Percentiles rank a stretch among this genome's conserved stretches.
Evolutionary conservation across 2,888 invertebrate genomes (phyloP).

Genomic region (Zhengitettix transpicula): DNA sequence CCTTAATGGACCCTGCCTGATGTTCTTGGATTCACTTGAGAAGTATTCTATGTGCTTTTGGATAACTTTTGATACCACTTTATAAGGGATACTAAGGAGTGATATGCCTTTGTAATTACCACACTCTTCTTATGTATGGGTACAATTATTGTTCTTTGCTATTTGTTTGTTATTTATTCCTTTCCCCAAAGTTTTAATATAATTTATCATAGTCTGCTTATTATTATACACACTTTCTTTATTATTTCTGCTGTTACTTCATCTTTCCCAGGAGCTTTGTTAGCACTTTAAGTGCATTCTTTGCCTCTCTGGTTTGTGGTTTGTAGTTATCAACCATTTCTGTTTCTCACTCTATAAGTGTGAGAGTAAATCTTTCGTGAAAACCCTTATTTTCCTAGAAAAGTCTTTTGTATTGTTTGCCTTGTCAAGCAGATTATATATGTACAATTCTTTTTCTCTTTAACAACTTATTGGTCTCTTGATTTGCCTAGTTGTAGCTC

Average conservation of each 20-base stretch:
- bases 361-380: background rate
- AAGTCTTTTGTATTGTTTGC: slow-evolving; percentile 6
- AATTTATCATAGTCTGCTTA: background rate
- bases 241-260: background rate
- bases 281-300: background rate
- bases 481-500: background rate
- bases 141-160: background rate
- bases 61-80: background rate
- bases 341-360: background rate
- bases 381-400: slow-evolving; percentile 3
- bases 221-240: background rate
- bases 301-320: background rate
- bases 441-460: slow-evolving; percentile 1
- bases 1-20: background rate
- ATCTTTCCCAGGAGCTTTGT: background rate
- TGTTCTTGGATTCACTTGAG: background rate
- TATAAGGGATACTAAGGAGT: background rate
- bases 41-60: background rate
- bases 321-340: background rate
- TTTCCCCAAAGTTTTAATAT: background rate
- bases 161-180: background rate
- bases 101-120: background rate
- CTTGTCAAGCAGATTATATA: background rate
- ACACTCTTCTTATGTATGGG: background rate
- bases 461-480: slow-evolving; percentile 1